Evolutionary conservation across 2,113 vertebrate species (phyloP), one percentile per base, ranked within the genome.

Genomic region (Abramis brama): DNA sequence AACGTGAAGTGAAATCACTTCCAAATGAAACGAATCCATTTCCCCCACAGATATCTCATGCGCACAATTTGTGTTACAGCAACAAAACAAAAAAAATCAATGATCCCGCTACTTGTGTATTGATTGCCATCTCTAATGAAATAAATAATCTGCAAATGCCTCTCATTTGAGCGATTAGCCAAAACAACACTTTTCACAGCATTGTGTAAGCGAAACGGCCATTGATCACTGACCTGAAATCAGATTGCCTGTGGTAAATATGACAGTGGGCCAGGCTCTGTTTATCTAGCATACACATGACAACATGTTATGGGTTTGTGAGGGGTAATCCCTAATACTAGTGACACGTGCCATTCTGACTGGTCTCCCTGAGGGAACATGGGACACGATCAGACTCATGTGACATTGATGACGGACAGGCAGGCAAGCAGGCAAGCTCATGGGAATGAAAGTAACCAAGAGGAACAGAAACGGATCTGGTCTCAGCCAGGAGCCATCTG

Each of bases 301-400:
- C 62, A 68, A 70, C 33, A 64, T 47, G 50, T 52, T 15, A 52
- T 82, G 76, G 47, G 47, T 68, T 45, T 62, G 43, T 33, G 60
- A 81, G 17, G 57, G 82, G 78, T 59, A 73, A 86, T 81, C 75
- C 79, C 74, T 66, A 57, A 36, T 79, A 83, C 55, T 36, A 79
- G 17, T 75, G 79, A 87, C 84, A 87, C 43, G 60, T 87, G 88
- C 43, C 60, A n/a, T 45, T 89, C 50, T 70, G 68, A 30, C 68
- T 60, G 45, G 25, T 23, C 25, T 71, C 64, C 64, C 82, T 27
- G 39, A 47, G 75, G 75, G 55, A 47, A 21, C 25, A 8, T 33
- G 47, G 64, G n/a, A 64, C 71, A 78, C 21, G 57, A 68, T 83
- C 55, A 39, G 15, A 23, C 71, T 71, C 78, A 71, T 74, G 83